Conservation (phyloP, 2,888 invertebrate species). For the Aethes cnicana region DNA sequence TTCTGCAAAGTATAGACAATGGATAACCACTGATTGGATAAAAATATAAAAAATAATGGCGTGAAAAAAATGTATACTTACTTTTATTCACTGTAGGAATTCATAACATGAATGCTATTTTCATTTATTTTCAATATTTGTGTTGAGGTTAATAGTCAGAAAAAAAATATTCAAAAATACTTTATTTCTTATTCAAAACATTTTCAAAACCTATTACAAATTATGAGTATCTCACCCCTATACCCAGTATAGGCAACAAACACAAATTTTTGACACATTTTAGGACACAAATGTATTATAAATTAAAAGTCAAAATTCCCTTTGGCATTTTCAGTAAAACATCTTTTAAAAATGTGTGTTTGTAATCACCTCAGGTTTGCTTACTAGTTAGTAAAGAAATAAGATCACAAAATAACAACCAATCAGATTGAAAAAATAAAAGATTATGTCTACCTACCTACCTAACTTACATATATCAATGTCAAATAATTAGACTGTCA, state of each 20-base stretch:
- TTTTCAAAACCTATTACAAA: constrained; percentile 26
- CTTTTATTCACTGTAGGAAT: too few species aligned
- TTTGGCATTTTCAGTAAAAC: constrained; percentile 39
- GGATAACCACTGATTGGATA: too few species aligned
- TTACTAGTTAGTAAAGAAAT: constrained; percentile 35
- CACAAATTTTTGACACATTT: constrained; percentile 27
- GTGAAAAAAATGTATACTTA: too few species aligned
- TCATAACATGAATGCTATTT: too few species aligned
- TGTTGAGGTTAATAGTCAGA: neutral
- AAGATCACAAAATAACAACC: constrained; percentile 27
- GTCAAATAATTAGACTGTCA: too few species aligned
- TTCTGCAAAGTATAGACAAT: too few species aligned
- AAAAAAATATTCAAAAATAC: constrained; percentile 20
- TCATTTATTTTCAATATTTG: too few species aligned
- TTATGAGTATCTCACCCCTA: constrained; percentile 17
- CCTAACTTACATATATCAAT: too few species aligned
- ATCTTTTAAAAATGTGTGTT: constrained; percentile 45
- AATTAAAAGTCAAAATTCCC: constrained; percentile 18
- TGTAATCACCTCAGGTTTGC: constrained; percentile 32
- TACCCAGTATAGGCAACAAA: constrained; percentile 25
- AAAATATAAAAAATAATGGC: too few species aligned
- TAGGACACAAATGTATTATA: constrained; percentile 15
- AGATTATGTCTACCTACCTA: too few species aligned
- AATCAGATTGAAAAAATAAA: neutral
- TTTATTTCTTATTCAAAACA: constrained; percentile 18